These are phyloP conservation scores for Conus betulinus DNA, from an alignment of 1,140 invertebrate genomes.

Conservation along the genomic window DNA sequence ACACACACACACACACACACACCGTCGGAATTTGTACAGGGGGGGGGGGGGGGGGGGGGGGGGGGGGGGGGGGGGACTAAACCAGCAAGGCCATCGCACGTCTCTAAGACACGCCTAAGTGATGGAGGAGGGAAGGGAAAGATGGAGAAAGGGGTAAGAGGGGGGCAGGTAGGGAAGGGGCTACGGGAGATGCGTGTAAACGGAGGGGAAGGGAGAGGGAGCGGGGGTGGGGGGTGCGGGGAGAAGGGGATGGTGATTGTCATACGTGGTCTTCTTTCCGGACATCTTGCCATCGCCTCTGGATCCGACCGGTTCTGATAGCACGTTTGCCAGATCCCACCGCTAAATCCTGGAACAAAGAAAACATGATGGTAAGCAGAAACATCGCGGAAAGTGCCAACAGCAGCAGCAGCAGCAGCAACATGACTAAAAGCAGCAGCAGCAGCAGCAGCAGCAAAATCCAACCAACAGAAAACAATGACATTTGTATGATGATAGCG, in stretches of 20 bases:
- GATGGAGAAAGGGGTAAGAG: neutral
- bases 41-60: too few relatives aligned
- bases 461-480: too few relatives aligned
- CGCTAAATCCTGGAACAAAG: slow-evolving; percentile 52
- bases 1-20: too few relatives aligned
- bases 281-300: slow-evolving; percentile 44
- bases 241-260: neutral
- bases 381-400: too few relatives aligned
- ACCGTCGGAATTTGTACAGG: too few relatives aligned
- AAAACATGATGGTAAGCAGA: neutral
- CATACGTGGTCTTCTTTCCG: slow-evolving; percentile 58
- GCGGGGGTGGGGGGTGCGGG: neutral
- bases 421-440: too few relatives aligned
- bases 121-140: neutral
- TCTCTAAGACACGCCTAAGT: too few relatives aligned
- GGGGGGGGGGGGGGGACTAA: too few relatives aligned
- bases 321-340: slow-evolving; percentile 59
- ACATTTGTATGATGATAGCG: neutral
- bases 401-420: too few relatives aligned
- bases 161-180: neutral
- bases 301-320: slow-evolving; percentile 53
- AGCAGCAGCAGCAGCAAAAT: too few relatives aligned
- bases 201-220: neutral
- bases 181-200: neutral
- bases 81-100: too few relatives aligned